Evolutionary conservation across 2,113 vertebrate genomes (phyloP), one percentile per base, ranked within the genome.

Genomic region (Pygathrix nemaeus): DNA sequence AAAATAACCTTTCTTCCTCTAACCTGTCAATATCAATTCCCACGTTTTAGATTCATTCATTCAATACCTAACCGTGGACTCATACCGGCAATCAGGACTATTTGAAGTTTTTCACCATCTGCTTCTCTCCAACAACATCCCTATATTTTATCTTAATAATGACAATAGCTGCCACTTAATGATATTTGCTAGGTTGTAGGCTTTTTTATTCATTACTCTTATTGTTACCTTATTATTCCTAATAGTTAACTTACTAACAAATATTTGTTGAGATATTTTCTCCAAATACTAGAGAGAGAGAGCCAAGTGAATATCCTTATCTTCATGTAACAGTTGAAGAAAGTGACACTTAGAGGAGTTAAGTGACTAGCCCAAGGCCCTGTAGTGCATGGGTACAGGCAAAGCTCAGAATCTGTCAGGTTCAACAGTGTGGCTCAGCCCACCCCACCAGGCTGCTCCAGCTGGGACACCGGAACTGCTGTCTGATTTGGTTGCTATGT

Each of bases 131-230:
- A 93, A 30, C 16, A n/a, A 86, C 5, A 82, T 68, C 23, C 8
- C 40, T 38, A 48, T 48, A 83, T 81, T 84, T 95, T 96, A 82
- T 78, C 30, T 93, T 91, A 96, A 66, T 52, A 59, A 50, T 91
- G 61, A 57, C 38, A 95, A 86, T 64, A 35, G 35, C 38, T 89
- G 76, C 30, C 8, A 80, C 21, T 38, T 64, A 73, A 66, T 50
- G 75, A 90, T 64, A 52, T 61, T 91, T 89, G 32, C 52, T 87
- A 59, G 52, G 40, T 79, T 79, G 32, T 48, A 61, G 43, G 57
- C 68, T 95, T 96, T 96, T 38, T 76, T 32, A 57, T 52, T 93
- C 87, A n/a, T 80, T 57, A 64, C 52, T 96, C 52, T 55, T 88
- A 89, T 72, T 79, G 25, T 79, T 96, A 79, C 20, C 5, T 35